Conservation (phyloP, 2,797 vertebrate genomes). For the Paedocypris micromegethes region DNA sequence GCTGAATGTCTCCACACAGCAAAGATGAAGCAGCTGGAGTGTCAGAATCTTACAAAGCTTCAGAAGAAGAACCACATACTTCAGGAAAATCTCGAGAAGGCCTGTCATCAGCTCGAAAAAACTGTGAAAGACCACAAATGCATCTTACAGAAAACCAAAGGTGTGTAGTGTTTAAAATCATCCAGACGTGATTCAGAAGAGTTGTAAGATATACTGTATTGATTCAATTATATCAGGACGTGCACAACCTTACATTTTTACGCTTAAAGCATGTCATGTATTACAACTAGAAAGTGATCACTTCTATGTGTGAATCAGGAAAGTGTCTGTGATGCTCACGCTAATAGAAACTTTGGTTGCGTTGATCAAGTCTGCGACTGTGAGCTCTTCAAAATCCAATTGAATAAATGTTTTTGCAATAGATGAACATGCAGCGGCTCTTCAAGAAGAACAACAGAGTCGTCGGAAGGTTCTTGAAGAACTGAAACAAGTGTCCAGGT, state of each 20-base stretch:
- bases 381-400: too few relatives aligned
- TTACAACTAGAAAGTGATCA: too few relatives aligned
- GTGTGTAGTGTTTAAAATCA: slow-evolving; percentile 47
- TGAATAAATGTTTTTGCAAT: slow-evolving; percentile 10
- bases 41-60: slow-evolving; percentile 58
- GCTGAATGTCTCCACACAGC: too few relatives aligned
- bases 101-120: slow-evolving; percentile 76
- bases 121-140: slow-evolving; percentile 69
- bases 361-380: too few relatives aligned
- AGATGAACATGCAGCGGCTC: slow-evolving; percentile 70
- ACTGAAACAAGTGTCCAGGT: slow-evolving; percentile 56
- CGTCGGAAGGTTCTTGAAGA: slow-evolving; percentile 70
- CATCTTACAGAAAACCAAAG: slow-evolving; percentile 67
- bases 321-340: too few relatives aligned
- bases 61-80: slow-evolving; percentile 78
- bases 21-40: slow-evolving; percentile 47
- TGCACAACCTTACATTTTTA: too few relatives aligned
- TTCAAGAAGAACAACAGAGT: slow-evolving; percentile 66
- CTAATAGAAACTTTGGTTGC: too few relatives aligned
- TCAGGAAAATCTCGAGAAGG: slow-evolving; percentile 77
- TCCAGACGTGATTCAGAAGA: too few relatives aligned
- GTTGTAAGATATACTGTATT: too few relatives aligned
- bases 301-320: too few relatives aligned
- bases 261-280: too few relatives aligned
- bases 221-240: too few relatives aligned